Evolutionary conservation across 2,888 invertebrate species (phyloP), one percentile per base, ranked within the genome.

Genomic region (Exephanes ischioxanthus): DNA sequence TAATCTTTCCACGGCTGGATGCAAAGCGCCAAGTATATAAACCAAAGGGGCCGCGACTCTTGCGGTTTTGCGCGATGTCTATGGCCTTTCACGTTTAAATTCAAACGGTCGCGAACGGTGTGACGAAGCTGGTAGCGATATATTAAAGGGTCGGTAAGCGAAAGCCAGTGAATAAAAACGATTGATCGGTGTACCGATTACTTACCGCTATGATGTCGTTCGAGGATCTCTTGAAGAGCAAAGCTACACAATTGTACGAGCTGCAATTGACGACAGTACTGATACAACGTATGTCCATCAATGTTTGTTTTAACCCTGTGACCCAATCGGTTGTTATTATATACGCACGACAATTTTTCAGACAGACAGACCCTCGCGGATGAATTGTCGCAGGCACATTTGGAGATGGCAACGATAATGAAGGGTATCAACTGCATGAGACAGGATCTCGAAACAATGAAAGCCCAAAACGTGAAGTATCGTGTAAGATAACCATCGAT

Each of bases 201-300:
- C 61, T 84, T 84, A 55, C 61, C n/a, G 6, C 84, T 16, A 55
- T 63, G 22, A 3, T 67, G 63, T 79, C 86, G 48, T 58, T 92
- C 33, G 90, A 91, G 45, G 77, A 88, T 51, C 48, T 89, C 41
- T 51, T 92, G n/a, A 66, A 63, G 11, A 79, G 30, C 3, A 90
- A 90, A 70, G 70, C 84, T 1, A 63, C 80, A 16, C 89, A 84
- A 76, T 73, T 92, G 3, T 75, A 84, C 45, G 73, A 89, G 53
- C 87, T 92, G 1, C 79, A 88, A 66, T 83, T 80, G 6, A 89
- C 90, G 4, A 91, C 92, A 16, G 61, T 75, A 53, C 78, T 91
- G 1, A 76, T 92, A 51, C 82, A 79, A 79, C 80, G 92, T 92
- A 88, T 58, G 82, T 83, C 22, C 51, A 19, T 55, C 26, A 37